Base-by-base conservation (phyloP, 1,140 invertebrate species). In the Cotesia vestalis region DNA sequence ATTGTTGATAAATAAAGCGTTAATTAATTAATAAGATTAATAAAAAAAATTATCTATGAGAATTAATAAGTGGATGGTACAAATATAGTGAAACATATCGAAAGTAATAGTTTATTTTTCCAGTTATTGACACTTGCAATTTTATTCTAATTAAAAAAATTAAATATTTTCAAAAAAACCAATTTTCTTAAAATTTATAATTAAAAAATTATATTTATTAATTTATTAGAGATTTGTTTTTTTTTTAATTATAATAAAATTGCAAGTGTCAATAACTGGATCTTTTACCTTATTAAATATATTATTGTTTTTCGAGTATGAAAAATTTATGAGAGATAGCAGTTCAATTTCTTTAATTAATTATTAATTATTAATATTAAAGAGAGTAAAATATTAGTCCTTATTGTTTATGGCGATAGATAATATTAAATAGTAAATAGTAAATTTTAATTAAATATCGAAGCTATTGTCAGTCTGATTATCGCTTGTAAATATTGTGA, bases 31-130 rank as follows among this genome's bases (percentile, higher is more conserved):
- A 72, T 51, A 20, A 59, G 17, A 12, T 36, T 4, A 59, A 46
- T 17, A 9, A 71, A 40, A 73, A 70, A 66, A 8, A 61, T 62
- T 62, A 17, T 17, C 17, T 17, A 73, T 38, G 70, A 46, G 66
- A 67, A 51, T 67, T 34, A 71, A 62, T 64, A 12, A 52, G n/a
- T 55, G 66, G 62, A 71, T 72, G 66, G 70, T 72, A 72, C 70
- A 72, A 72, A 72, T 72, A 66, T 66, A 59, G 53, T 64, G 59
- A 69, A 53, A 75, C 73, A 75, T 75, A 74, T 78, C 73, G 69
- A 34, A 61, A 55, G 14, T 35, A 51, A 52, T 14, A 38, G 62
- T 59, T 55, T 55, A 14, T 14, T n/a, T 55, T n/a, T n/a, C n/a
- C 17, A 17, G 1, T 17, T 17, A 17, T 17, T 17, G 17, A 17